phyloP scores from a whole-genome alignment of 2,113 vertebrate species.

The Monopterus albus region DNA sequence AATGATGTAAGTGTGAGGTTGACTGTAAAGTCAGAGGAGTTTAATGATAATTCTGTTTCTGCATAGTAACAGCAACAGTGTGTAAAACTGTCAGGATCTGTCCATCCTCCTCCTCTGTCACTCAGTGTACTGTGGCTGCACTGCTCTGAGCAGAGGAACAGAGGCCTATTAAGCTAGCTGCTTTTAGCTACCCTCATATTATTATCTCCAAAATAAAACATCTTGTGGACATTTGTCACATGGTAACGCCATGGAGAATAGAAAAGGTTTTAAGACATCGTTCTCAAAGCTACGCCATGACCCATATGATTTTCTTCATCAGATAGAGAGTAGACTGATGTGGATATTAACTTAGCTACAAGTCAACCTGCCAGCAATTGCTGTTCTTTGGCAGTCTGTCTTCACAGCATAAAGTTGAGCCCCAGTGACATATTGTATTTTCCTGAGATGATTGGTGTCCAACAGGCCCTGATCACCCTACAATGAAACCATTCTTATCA shows the following conservation, averaged over 20 bases:
- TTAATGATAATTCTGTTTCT: conserved; percentile 21
- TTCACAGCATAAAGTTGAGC: too few species aligned
- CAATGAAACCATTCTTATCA: too few species aligned
- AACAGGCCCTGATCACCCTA: too few species aligned
- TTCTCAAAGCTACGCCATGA: background rate
- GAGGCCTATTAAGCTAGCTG: background rate
- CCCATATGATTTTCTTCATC: background rate
- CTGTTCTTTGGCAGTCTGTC: background rate
- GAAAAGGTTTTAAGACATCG: background rate
- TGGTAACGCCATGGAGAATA: background rate
- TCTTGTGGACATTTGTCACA: background rate
- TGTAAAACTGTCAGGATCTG: background rate
- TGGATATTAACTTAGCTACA: too few species aligned
- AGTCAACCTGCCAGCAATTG: background rate
- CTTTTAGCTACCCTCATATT: background rate
- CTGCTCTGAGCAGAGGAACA: background rate
- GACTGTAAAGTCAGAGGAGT: too few species aligned
- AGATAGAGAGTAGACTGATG: background rate
- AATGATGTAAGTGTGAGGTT: too few species aligned
- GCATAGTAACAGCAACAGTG: background rate
- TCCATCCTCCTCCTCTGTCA: conserved; percentile 18
- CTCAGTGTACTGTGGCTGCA: background rate
- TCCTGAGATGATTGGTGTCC: too few species aligned
- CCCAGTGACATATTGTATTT: too few species aligned
- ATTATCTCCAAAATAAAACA: conserved; percentile 10